Percentiles rank a stretch among this genome's conserved stretches.
Evolutionary conservation across 2,113 vertebrate genomes (phyloP).

Genomic region (Siphamia tubifer): DNA sequence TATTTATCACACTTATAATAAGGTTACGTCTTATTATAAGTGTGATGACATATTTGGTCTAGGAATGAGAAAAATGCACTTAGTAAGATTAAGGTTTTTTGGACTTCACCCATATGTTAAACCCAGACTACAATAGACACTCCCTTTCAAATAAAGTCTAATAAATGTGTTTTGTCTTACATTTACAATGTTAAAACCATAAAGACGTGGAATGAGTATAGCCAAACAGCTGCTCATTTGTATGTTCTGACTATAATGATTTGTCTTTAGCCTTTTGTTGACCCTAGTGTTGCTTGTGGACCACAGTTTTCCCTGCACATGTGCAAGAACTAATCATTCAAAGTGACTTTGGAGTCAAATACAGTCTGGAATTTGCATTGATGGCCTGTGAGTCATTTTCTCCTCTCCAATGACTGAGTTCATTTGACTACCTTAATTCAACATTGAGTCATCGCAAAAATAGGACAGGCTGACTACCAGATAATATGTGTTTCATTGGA

Average conservation of each 20-base stretch:
- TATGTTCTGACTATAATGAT: not conserved
- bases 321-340: slow-evolving; percentile 39
- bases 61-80: too few species aligned
- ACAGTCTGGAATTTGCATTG: slow-evolving; percentile 55
- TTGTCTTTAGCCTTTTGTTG: not conserved
- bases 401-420: not conserved
- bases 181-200: too few species aligned
- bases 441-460: slow-evolving; percentile 48
- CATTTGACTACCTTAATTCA: slow-evolving; percentile 30
- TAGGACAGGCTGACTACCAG: not conserved
- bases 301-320: not conserved
- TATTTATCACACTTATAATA: too few species aligned
- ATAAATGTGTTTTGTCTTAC: too few species aligned
- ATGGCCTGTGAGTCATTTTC: slow-evolving; percentile 28
- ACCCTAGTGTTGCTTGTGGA: not conserved
- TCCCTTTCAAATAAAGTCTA: too few species aligned
- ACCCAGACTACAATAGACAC: too few species aligned
- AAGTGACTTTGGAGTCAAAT: slow-evolving; percentile 45
- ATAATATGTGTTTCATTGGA: not conserved
- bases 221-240: too few species aligned
- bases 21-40: too few species aligned
- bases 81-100: too few species aligned
- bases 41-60: too few species aligned
- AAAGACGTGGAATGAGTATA: too few species aligned
- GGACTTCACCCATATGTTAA: too few species aligned